These are phyloP conservation scores for Ischnura elegans DNA, from an alignment of 2,888 invertebrate genomes.

Conservation along the genomic window DNA sequence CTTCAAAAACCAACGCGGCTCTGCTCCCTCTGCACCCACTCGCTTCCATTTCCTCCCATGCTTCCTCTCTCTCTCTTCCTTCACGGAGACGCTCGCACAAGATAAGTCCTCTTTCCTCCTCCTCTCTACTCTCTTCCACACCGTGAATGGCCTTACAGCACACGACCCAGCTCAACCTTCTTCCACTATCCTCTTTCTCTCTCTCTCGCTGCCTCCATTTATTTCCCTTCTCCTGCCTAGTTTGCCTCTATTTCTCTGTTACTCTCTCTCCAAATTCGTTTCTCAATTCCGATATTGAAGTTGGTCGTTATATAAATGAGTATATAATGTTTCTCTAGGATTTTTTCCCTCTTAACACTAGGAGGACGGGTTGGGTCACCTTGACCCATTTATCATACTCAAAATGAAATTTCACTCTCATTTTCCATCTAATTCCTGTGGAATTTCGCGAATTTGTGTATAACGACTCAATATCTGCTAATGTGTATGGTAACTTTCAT, in stretches of 20 bases:
- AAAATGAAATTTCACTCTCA: too few species aligned
- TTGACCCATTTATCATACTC: too few species aligned
- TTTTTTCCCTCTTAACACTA: too few species aligned
- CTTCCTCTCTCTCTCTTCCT: background rate
- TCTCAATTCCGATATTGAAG: too few species aligned
- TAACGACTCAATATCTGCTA: too few species aligned
- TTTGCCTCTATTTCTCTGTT: background rate
- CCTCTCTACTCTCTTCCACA: background rate
- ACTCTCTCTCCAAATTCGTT: too few species aligned
- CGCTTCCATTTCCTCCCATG: background rate
- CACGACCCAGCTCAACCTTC: constrained; percentile 13
- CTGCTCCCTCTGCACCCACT: background rate
- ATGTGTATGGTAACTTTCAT: too few species aligned
- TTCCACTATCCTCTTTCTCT: background rate
- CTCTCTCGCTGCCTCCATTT: background rate
- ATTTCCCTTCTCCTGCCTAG: background rate
- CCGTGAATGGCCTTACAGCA: background rate
- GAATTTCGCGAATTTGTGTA: too few species aligned
- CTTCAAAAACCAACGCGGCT: background rate
- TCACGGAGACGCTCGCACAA: background rate
- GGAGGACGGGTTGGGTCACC: too few species aligned
- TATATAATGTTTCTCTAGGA: too few species aligned
- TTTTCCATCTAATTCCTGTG: too few species aligned
- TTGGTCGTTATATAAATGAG: too few species aligned
- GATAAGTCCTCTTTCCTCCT: background rate